phyloP scores from a whole-genome alignment of 2,888 invertebrate genomes.

The Ectemnius continuus region DNA sequence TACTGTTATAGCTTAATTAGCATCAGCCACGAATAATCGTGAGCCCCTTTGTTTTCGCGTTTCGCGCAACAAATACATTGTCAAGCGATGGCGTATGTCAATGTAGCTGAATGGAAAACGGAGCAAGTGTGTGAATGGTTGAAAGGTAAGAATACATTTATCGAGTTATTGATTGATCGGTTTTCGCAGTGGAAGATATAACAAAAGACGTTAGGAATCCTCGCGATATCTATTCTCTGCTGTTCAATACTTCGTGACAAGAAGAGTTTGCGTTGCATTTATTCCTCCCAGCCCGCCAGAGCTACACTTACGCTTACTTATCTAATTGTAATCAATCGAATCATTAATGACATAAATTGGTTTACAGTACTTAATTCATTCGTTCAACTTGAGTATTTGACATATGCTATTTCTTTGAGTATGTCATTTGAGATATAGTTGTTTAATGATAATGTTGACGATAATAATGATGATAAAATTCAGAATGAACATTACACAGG shows the following conservation, averaged over 20 bases:
- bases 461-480: too few species aligned
- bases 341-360: constrained; percentile 38
- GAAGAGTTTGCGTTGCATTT: too few species aligned
- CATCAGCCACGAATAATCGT: background rate
- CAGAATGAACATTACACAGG: background rate
- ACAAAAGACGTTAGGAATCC: background rate
- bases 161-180: background rate
- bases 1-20: too few species aligned
- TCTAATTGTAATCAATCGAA: constrained; percentile 21
- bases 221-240: too few species aligned
- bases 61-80: constrained; percentile 41
- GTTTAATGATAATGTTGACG: background rate
- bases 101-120: constrained; percentile 93
- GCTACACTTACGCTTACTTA: background rate
- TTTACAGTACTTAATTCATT: constrained; percentile 33
- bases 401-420: background rate
- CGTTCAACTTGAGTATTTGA: constrained; percentile 29
- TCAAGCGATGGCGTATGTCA: constrained; percentile 86
- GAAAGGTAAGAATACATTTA: constrained; percentile 82
- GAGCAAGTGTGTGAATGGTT: constrained; percentile 95
- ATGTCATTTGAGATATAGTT: constrained; percentile 5
- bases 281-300: too few species aligned
- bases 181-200: constrained; percentile 2
- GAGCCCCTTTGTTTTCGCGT: constrained; percentile 27
- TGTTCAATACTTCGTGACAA: too few species aligned